Conservation (phyloP, 1,140 invertebrate species). For the Pollicipes pollicipes region DNA sequence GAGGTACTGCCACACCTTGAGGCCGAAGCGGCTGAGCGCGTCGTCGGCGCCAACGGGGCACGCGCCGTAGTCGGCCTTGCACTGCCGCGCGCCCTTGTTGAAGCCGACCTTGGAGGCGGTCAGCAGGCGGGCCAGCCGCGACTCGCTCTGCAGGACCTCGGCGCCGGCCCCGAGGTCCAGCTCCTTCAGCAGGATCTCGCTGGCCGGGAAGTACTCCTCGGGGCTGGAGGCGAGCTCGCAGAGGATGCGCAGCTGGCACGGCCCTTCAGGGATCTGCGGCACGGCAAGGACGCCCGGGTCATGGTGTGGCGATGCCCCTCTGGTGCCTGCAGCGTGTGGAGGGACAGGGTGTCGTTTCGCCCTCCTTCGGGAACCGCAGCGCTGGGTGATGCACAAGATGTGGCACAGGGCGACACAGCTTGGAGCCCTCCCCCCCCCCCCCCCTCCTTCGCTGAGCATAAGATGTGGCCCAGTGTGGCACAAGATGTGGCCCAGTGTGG, state of each 20-base stretch:
- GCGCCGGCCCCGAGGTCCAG: constrained; percentile 6
- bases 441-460: no score
- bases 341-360: no score
- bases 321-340: no score
- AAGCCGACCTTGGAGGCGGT: neutral
- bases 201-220: constrained; percentile 20
- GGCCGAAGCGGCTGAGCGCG: neutral
- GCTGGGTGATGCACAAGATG: no score
- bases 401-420: no score
- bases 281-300: no score
- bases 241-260: constrained; percentile 20
- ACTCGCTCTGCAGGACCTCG: neutral
- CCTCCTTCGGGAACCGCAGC: no score
- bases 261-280: constrained; percentile 21
- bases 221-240: constrained; percentile 21
- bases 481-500: no score
- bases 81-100: neutral
- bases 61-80: neutral
- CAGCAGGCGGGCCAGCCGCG: neutral
- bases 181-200: constrained; percentile 20
- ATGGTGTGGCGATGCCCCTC: no score
- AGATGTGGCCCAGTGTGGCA: no score
- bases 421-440: no score
- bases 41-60: neutral
- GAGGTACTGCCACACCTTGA: constrained; percentile 3